Evolutionary conservation across 2,888 invertebrate genomes (phyloP), one percentile per base, ranked within the genome.

Genomic region (Mythimna albipuncta): DNA sequence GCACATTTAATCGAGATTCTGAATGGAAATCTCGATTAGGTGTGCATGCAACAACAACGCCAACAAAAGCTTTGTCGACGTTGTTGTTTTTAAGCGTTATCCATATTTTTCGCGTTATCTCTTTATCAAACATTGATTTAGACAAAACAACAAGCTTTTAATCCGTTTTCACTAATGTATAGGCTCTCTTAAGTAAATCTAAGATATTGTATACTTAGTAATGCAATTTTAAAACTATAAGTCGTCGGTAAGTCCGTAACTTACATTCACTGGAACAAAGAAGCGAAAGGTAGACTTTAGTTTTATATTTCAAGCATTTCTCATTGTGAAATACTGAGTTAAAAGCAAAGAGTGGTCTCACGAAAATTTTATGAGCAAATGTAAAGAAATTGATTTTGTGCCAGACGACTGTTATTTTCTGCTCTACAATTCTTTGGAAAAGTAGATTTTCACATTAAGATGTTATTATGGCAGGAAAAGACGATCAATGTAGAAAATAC

Each of bases 301-400:
- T 69, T 65, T 68, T 69, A 64, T 64, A 67, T 67, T 64, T 64
- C 57, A 61, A 69, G 16, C 66, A 79, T 83, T 64, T 74, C 79
- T 79, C 80, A 74, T 74, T 61, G 55, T 79, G 61, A 83, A 74
- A 74, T 67, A 74, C 41, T 55, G 63, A 64, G 61, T 63, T 74
- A 58, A 79, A 79, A 80, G 75, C 69, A 62, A 69, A 74, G 64
- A 59, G 59, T 63, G 44, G 78, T 72, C 67, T 26, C 35, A 58
- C 54, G 64, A 63, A 54, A 65, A 65, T 63, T 78, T 65, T 72
- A 71, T 68, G 64, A 78, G 52, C 72, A 71, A 57, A 59, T 71
- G 44, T 71, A 55, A 19, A 61, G 62, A 71, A 72, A 71, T 78
- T 77, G 79, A 77, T 78, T 81, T 81, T 64, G 21, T 32, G n/a